Conservation (phyloP, 2,888 invertebrate species). For the Urechis unicinctus region DNA sequence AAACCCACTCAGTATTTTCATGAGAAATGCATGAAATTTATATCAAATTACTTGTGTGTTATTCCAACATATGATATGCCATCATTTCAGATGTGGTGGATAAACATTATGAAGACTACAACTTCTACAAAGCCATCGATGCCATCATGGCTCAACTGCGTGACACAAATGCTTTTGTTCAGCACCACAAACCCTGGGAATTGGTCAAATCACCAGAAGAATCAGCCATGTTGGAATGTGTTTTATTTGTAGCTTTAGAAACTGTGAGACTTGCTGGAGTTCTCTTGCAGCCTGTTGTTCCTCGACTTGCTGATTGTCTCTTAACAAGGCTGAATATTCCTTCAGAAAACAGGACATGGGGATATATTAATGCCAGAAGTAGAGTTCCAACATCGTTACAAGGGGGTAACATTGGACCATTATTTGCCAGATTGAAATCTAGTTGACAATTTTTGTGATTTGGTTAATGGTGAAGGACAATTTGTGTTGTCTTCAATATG, state of each 20-base stretch:
- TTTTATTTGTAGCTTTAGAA: slow-evolving; percentile 79
- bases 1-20: no score
- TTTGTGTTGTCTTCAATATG: no score
- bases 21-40: no score
- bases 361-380: slow-evolving; percentile 7
- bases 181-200: slow-evolving; percentile 82
- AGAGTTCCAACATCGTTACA: neutral
- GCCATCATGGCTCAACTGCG: slow-evolving; percentile 68
- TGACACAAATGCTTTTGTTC: slow-evolving; percentile 78
- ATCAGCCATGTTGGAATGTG: slow-evolving; percentile 54
- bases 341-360: slow-evolving; percentile 21
- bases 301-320: slow-evolving; percentile 63
- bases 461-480: no score
- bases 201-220: slow-evolving; percentile 59
- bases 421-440: neutral
- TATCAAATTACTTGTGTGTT: no score
- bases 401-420: neutral
- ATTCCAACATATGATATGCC: no score
- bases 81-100: slow-evolving; percentile 54
- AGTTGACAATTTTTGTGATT: neutral
- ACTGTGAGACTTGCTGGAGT: slow-evolving; percentile 72
- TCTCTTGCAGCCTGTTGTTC: slow-evolving; percentile 78
- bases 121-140: slow-evolving; percentile 79
- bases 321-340: slow-evolving; percentile 54
- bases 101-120: slow-evolving; percentile 65